phyloP scores from a whole-genome alignment of 2,113 vertebrate species.

The Amazona vittata region DNA sequence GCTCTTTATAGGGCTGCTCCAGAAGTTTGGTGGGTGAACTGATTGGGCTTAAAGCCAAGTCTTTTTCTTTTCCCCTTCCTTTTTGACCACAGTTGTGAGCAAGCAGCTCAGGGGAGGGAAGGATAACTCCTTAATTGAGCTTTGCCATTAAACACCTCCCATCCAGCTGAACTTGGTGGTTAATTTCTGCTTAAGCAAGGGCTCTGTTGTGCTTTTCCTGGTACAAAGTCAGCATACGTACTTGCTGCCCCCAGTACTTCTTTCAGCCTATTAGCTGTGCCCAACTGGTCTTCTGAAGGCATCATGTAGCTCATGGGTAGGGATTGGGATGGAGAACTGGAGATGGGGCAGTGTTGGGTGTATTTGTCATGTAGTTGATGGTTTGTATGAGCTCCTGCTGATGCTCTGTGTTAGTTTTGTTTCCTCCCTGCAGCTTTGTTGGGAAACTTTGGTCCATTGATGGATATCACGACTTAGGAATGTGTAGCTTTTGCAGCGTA shows the following conservation, averaged over 20 bases:
- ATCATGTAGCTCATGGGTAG: neutral
- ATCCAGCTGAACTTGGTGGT: neutral
- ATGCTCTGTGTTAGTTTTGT: neutral
- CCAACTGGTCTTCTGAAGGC: neutral
- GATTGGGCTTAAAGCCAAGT: neutral
- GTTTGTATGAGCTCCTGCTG: neutral
- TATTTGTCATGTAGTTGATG: neutral
- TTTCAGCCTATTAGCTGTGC: neutral
- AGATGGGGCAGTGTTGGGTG: neutral
- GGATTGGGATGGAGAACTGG: neutral
- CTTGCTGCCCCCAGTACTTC: neutral
- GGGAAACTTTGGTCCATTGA: neutral
- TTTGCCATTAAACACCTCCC: neutral
- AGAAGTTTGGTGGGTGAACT: neutral
- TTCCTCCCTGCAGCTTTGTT: neutral
- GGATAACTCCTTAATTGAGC: neutral
- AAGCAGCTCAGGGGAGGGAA: neutral
- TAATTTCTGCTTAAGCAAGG: neutral
- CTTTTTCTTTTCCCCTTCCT: rapidly evolving
- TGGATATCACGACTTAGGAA: neutral
- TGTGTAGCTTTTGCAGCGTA: neutral
- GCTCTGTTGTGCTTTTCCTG: neutral
- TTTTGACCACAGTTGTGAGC: neutral
- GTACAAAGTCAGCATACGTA: rapidly evolving
- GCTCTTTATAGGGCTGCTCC: neutral